Evolutionary conservation across 2,113 vertebrate species (phyloP), one percentile per base, ranked within the genome.

Genomic region (Ammospiza nelsoni): DNA sequence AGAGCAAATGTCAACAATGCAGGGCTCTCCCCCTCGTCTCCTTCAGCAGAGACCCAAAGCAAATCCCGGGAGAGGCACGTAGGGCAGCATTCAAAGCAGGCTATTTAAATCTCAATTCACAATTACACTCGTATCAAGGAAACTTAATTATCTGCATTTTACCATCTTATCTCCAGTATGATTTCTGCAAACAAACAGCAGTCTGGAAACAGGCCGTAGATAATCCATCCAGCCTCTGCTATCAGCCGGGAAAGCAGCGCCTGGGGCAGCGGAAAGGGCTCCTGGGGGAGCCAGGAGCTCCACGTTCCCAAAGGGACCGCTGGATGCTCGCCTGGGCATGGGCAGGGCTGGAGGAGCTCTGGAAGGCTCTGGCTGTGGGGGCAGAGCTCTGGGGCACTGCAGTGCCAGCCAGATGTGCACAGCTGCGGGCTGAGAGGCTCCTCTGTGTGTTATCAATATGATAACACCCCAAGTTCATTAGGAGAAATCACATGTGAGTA

Each of bases 111-210:
- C 89, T 94, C 94, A 87, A 52, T 89, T 92, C 93, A 77, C 91
- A 93, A 92, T 77, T 71, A 76, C 68, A 33, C 75, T 87, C 75
- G 0, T 94, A 85, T 92, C 92, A 90, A 84, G 93, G 68, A 94
- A 95, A 95, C 85, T 67, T 80, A 79, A 95, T 94, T 96, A 95
- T 94, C 92, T 95, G 33, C 12, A 43, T 93, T 97, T 94, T 91
- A 71, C 84, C 93, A 90, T 92, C 95, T 96, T 95, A 96, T 96
- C 95, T 96, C 72, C 87, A 57, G n/a, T 43, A 76, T 19, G 84
- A 96, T 94, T 95, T 94, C 84, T 96, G 84, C 90, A 91, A 95
- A 95, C 89, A 96, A 95, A 94, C 84, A 96, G 85, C 91, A 88
- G 87, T 59, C 94, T 95, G 88, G 90, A 93, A 94, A 63, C 43